These are phyloP conservation scores for Drosophila paulistorum DNA, from an alignment of 1,140 invertebrate species.

Conservation along the genomic window DNA sequence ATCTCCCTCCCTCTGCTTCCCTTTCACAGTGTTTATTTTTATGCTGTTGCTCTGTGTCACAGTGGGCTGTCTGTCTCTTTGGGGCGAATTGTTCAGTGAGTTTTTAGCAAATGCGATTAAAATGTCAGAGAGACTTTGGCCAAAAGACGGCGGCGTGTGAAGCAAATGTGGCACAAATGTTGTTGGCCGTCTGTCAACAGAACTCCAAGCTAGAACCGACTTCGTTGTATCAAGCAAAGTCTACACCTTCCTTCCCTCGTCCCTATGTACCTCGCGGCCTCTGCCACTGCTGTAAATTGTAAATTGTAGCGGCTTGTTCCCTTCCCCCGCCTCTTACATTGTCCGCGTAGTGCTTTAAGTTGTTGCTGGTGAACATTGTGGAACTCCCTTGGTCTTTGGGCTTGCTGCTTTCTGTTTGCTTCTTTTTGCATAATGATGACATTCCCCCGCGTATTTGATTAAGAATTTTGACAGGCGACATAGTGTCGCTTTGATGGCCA, in stretches of 20 bases:
- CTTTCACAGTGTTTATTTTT: background rate
- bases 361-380: background rate
- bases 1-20: background rate
- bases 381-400: background rate
- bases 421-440: slow-evolving; percentile 78
- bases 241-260: background rate
- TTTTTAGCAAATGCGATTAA: slow-evolving; percentile 83
- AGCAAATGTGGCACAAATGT: slow-evolving; percentile 79
- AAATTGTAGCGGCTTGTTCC: slow-evolving; percentile 65
- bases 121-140: slow-evolving; percentile 71
- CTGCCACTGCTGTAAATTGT: slow-evolving; percentile 57
- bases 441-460: slow-evolving; percentile 81
- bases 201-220: slow-evolving; percentile 39
- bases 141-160: slow-evolving; percentile 72
- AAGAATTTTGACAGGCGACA: slow-evolving; percentile 82
- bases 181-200: slow-evolving; percentile 77
- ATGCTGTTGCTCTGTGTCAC: slow-evolving; percentile 20
- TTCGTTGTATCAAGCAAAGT: background rate
- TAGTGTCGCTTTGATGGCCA: slow-evolving; percentile 80
- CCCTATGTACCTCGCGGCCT: background rate
- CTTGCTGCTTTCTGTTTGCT: slow-evolving; percentile 20
- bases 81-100: slow-evolving; percentile 79
- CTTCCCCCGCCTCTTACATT: background rate
- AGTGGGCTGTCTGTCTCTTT: slow-evolving; percentile 23
- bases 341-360: background rate